Evolutionary conservation across 1,140 invertebrate genomes (phyloP), one percentile per base, ranked within the genome.

Genomic region (Heliconius himera): DNA sequence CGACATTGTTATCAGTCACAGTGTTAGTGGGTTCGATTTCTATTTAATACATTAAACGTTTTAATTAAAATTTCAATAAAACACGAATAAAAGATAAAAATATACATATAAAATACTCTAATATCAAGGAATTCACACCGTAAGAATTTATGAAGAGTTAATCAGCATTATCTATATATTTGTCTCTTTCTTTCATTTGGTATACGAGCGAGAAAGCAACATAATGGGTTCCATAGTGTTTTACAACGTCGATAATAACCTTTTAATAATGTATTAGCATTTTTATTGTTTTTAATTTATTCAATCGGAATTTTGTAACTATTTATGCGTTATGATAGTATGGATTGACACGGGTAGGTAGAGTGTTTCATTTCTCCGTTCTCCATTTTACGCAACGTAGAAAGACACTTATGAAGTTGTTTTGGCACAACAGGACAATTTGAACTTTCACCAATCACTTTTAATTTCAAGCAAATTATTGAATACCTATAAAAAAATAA

Each of bases 111-210:
- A 66, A 26, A 29, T 66, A 60, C 20, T 26, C 22, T 66, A 66
- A n/a, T 66, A 66, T 66, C 60, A 66, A 66, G 60, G 9, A 66
- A 29, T 66, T 66, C 26, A 66, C 60, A 66, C 60, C 20, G n/a
- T 26, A 66, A 66, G 60, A 26, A 66, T 66, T 66, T 66, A 29
- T 66, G 60, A 29, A 66, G 60, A 11, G 22, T 66, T 66, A 66
- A 66, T 66, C 29, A 66, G 11, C 60, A 66, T 66, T 66, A 66
- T 66, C 60, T 66, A 29, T 66, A 29, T 16, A 29, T 74, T 3
- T 51, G 26, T 84, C 81, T 60, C 82, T 54, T 72, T 86, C 56
- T 60, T 3, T 76, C 79, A 5, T 73, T 49, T 33, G 18, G 0
- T 13, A 54, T 60, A 26, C 8, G 22, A 46, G 33, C 73, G 83